Evolutionary conservation across 2,888 invertebrate genomes (phyloP).

Genomic region (Agrotis clavis): DNA sequence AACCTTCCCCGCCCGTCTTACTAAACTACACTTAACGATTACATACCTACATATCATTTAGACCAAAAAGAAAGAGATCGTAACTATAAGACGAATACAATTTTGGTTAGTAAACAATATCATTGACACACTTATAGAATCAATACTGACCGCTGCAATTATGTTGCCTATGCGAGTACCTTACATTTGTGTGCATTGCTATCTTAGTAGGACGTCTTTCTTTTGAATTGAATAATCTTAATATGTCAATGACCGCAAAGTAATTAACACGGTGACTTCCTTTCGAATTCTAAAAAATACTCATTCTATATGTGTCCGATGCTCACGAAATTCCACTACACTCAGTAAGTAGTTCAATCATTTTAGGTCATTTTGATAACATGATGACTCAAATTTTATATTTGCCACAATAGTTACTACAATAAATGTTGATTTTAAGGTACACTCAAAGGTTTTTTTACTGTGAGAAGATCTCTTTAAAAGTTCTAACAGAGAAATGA

Average conservation of each 20-base stretch:
- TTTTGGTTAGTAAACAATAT: constrained; percentile 38
- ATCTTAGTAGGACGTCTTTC: constrained; percentile 50
- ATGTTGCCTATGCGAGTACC: neutral
- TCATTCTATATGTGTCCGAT: constrained; percentile 71
- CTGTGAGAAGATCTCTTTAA: constrained; percentile 5
- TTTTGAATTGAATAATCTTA: constrained; percentile 74
- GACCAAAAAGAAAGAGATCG: constrained; percentile 8
- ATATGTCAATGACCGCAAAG: constrained; percentile 80
- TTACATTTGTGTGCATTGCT: constrained; percentile 24
- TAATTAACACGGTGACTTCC: constrained; percentile 87
- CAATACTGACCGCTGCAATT: constrained; percentile 34
- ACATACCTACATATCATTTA: constrained; percentile 48
- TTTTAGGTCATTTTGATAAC: constrained; percentile 77
- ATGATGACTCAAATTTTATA: constrained; percentile 57
- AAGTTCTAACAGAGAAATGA: neutral
- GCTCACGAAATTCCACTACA: constrained; percentile 71
- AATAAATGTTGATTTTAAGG: too few relatives aligned
- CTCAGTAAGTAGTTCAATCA: constrained; percentile 68
- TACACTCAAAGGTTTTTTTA: constrained; percentile 7
- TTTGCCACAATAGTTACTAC: constrained; percentile 28
- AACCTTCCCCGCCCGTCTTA: constrained; percentile 80
- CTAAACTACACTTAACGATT: constrained; percentile 68
- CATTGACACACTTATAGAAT: constrained; percentile 22
- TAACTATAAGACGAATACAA: constrained; percentile 11
- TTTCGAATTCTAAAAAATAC: constrained; percentile 79